phyloP scores from a whole-genome alignment of 1,140 invertebrate species.

The Babylonia areolata region DNA sequence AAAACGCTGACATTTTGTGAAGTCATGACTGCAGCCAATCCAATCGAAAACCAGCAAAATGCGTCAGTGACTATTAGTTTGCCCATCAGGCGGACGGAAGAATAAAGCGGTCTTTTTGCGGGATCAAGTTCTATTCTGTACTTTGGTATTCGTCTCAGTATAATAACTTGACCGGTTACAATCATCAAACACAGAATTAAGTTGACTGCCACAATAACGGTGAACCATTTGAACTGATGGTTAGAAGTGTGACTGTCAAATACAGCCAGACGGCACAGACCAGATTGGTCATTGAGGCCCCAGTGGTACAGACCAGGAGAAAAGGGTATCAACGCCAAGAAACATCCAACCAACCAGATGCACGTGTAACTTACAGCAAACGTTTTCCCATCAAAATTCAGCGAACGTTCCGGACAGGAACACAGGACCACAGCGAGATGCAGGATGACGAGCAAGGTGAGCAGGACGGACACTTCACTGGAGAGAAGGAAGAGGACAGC shows the following conservation, averaged over 20 bases:
- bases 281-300: neutral
- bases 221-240: neutral
- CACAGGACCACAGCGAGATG: neutral
- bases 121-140: no score
- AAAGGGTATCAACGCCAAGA: neutral
- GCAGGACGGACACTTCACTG: neutral
- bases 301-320: neutral
- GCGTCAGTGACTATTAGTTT: no score
- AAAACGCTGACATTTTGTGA: no score
- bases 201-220: neutral
- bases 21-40: no score
- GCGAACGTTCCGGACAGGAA: neutral
- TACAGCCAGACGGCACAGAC: neutral
- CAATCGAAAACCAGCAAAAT: no score
- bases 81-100: no score
- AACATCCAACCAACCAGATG: neutral
- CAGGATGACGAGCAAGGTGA: neutral
- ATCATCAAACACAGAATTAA: no score
- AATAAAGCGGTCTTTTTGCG: no score
- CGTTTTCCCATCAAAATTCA: neutral
- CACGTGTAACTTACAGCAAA: neutral
- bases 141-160: no score
- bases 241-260: neutral
- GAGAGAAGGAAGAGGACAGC: neutral
- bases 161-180: no score